phyloP scores from a whole-genome alignment of 1,140 invertebrate genomes.

The Ceratoteleas bidentatus region DNA sequence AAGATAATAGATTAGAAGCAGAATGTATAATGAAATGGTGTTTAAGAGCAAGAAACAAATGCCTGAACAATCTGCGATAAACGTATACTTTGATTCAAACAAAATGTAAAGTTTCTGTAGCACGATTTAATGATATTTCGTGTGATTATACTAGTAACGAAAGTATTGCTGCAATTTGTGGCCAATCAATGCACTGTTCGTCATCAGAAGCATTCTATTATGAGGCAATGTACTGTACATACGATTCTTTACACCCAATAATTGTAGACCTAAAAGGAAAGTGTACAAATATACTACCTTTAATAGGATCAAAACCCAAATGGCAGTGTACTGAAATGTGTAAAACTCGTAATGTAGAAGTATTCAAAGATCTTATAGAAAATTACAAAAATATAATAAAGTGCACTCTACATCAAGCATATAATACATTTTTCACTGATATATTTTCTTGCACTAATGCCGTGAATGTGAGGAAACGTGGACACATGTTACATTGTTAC shows the following conservation, averaged over 20 bases:
- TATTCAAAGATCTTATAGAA: conserved; percentile 30
- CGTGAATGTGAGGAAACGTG: conserved; percentile 11
- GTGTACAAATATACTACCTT: conserved; percentile 23
- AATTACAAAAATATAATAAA: conserved; percentile 22
- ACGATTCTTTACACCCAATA: conserved; percentile 1
- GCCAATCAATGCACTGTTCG: conserved; percentile 27
- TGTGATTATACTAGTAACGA: conserved; percentile 23
- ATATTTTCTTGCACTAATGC: conserved; percentile 18
- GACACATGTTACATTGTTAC: conserved; percentile 32
- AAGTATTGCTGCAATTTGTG: conserved; percentile 36
- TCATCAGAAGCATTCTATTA: conserved; percentile 44
- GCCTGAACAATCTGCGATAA: background rate
- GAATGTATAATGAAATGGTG: too few species aligned
- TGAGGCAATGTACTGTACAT: conserved; percentile 34
- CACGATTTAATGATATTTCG: conserved; percentile 16
- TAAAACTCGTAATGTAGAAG: conserved; percentile 8
- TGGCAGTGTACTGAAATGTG: conserved; percentile 29
- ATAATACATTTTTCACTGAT: conserved; percentile 11
- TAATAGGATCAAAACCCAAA: conserved; percentile 1
- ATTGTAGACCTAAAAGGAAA: conserved; percentile 25
- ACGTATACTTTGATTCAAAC: background rate
- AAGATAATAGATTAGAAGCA: too few species aligned
- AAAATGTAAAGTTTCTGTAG: background rate
- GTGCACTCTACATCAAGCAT: conserved; percentile 11
- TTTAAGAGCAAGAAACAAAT: too few species aligned